Percentiles rank a stretch among this genome's conserved stretches.
phyloP scores from a whole-genome alignment of 2,797 vertebrate genomes.

The Cygnus olor region DNA sequence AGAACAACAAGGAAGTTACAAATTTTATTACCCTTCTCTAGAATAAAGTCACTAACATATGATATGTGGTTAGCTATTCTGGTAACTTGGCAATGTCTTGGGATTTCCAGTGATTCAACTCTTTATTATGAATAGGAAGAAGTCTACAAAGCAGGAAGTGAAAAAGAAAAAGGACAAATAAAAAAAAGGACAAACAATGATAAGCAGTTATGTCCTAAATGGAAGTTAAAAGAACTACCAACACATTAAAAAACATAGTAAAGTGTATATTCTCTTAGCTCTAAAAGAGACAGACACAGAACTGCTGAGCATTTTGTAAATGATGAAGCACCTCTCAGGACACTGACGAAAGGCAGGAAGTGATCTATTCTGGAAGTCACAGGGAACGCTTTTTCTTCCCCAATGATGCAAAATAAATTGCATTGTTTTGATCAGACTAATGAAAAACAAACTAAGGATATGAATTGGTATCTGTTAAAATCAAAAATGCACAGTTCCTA shows the following conservation, averaged over 20 bases:
- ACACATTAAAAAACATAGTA: neutral
- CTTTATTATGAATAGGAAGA: constrained; percentile 62
- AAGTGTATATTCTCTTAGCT: neutral
- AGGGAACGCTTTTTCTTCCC: neutral
- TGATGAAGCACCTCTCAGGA: constrained; percentile 13
- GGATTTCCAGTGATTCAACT: constrained; percentile 72
- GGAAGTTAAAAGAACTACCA: neutral
- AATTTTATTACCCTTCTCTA: constrained; percentile 36
- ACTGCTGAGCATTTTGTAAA: constrained; percentile 9
- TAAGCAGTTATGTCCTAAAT: neutral
- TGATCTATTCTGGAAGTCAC: constrained; percentile 12
- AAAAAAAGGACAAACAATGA: neutral
- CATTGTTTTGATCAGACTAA: neutral
- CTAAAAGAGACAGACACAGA: neutral
- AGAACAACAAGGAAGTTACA: neutral
- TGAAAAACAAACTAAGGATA: neutral
- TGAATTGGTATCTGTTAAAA: neutral
- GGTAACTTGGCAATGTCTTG: constrained; percentile 43
- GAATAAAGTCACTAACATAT: constrained; percentile 48
- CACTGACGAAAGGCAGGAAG: constrained; percentile 10
- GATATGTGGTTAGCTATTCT: constrained; percentile 49
- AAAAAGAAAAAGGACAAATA: neutral
- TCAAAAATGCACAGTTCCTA: neutral
- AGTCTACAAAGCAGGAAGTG: constrained; percentile 54
- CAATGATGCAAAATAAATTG: neutral